Base-by-base conservation (phyloP, 2,113 vertebrate species). In the Rhabdomys dilectus region DNA sequence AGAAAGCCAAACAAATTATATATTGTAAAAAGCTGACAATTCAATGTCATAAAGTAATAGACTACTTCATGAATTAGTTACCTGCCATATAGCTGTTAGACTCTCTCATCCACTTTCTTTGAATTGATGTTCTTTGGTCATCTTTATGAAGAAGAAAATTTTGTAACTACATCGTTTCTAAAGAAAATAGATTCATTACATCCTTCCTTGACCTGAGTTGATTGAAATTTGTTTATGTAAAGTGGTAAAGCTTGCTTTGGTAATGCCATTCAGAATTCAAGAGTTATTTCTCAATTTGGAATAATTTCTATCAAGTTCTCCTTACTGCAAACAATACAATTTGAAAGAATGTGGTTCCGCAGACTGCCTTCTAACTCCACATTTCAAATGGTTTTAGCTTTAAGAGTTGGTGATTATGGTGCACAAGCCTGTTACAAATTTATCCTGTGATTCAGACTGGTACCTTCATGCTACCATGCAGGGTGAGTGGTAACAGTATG, bases 131-230 rank as follows among this genome's bases (percentile, higher is more conserved):
- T 87, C 48, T 53, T 80, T 89, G 34, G 6, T 91, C 26, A 36
- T 6, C 73, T 91, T 96, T 91, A 64, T 29, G 60, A 94, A 93
- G 29, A 75, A 92, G 87, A 85, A 19, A 39, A 39, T 34, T 93
- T 86, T 86, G 64, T 81, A n/a, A 62, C 76, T 94, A 58, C 29
- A 72, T 92, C 89, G 91, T 60, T 76, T 77, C 73, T 84, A 58
- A 26, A 51, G 45, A 70, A 26, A 87, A 62, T 39, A 70, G 39
- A 73, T 68, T 94, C 45, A 73, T 58, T 66, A n/a, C 4, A 5
- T 76, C 66, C 64, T 89, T 96, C 21, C 26, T 85, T 36, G 31
- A 42, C 24, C 24, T 70, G 8, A 3, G 11, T 21, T 45, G 56
- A 42, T 39, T 91, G 58, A 73, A 89, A 90, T 77, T 76, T 72